phyloP scores from a whole-genome alignment of 2,888 invertebrate species.

The Meiosimyza decipiens region DNA sequence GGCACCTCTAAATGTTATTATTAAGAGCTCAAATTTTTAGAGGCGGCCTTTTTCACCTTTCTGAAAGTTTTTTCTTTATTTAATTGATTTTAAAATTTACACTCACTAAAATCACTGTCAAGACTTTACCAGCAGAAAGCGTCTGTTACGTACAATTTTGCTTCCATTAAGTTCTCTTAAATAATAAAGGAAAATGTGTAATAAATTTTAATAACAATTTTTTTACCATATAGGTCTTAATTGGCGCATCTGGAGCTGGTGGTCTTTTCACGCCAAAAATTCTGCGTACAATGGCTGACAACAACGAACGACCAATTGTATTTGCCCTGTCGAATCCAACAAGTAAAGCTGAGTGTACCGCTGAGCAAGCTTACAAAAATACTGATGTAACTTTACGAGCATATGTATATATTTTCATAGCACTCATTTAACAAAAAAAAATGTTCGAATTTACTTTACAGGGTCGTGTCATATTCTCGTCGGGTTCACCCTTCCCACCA shows the following conservation, averaged over 20 bases:
- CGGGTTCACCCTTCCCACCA: conserved; percentile 95
- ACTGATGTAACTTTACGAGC: conserved; percentile 79
- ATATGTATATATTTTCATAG: not conserved
- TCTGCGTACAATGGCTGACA: conserved; percentile 84
- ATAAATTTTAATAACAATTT: not conserved
- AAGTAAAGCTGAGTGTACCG: conserved; percentile 97
- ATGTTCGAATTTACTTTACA: conserved; percentile 62
- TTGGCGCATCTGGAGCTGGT: conserved; percentile 91
- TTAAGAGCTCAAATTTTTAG: too few relatives aligned
- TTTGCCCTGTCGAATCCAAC: conserved; percentile 99
- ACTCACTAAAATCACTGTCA: too few relatives aligned
- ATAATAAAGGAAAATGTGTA: too few relatives aligned
- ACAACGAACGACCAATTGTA: conserved; percentile 90
- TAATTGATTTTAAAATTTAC: too few relatives aligned
- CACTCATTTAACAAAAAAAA: too few relatives aligned
- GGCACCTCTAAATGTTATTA: too few relatives aligned
- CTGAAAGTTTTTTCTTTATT: too few relatives aligned
- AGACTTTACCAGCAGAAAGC: too few relatives aligned
- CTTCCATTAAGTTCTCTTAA: too few relatives aligned
- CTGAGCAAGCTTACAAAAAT: conserved; percentile 90
- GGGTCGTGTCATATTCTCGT: conserved; percentile 94
- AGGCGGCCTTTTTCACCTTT: too few relatives aligned
- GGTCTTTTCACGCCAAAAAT: conserved; percentile 92
- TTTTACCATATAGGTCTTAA: conserved; percentile 58
- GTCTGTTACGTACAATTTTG: too few relatives aligned